Evolutionary conservation across 2,888 invertebrate species (phyloP).

Genomic region (Chymomyza fuscimana): DNA sequence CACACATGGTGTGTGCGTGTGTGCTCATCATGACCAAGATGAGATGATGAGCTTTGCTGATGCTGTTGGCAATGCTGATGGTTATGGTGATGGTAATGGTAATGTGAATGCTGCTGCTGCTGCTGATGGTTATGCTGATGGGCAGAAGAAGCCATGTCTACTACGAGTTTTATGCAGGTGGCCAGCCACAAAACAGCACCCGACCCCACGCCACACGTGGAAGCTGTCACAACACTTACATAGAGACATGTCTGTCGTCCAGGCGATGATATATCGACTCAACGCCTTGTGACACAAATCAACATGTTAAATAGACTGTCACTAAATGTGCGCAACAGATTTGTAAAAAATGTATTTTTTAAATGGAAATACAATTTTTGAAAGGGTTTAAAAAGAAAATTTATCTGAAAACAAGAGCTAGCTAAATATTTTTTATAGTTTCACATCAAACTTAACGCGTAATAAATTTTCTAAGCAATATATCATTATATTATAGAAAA

Average conservation of each 20-base stretch:
- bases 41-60: slow-evolving; percentile 41
- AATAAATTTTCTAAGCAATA: neutral
- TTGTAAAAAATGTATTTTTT: neutral
- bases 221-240: slow-evolving; percentile 47
- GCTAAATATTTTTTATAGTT: neutral
- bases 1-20: neutral
- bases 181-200: neutral
- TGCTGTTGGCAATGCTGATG: slow-evolving; percentile 27
- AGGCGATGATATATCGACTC: slow-evolving; percentile 57
- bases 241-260: slow-evolving; percentile 8
- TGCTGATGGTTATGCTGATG: slow-evolving; percentile 4
- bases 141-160: no score
- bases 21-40: slow-evolving; percentile 12
- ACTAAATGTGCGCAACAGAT: slow-evolving; percentile 5
- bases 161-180: no score
- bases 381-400: neutral
- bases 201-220: slow-evolving; percentile 18
- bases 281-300: slow-evolving; percentile 54
- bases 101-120: neutral
- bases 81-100: slow-evolving; percentile 17
- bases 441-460: neutral
- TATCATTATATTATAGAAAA: no score
- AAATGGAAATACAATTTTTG: neutral
- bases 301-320: slow-evolving; percentile 53
- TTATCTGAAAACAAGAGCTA: no score